These are phyloP conservation scores for Calliopsis andreniformis DNA, from an alignment of 1,140 invertebrate genomes.

Conservation along the genomic window DNA sequence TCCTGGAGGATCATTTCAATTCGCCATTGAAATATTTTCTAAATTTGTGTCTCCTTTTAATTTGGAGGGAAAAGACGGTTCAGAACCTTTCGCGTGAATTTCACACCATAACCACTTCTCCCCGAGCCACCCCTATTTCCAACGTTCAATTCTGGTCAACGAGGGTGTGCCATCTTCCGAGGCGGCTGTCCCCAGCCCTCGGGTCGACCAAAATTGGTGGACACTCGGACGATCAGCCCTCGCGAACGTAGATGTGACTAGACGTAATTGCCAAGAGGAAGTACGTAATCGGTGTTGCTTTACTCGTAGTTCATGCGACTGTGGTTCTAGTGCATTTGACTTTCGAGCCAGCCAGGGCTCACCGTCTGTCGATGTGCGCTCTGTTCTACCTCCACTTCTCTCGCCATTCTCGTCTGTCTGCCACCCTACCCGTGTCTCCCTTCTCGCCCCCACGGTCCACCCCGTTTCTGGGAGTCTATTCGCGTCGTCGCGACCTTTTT, in stretches of 20 bases:
- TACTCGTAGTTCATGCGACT: conserved; percentile 70
- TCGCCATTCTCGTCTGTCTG: not conserved
- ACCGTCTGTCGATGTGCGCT: conserved; percentile 53
- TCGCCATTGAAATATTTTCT: too few relatives aligned
- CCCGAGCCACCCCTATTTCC: not conserved
- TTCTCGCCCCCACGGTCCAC: not conserved
- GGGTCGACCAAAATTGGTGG: conserved; percentile 9
- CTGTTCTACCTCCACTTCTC: conserved; percentile 10
- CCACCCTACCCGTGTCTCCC: not conserved
- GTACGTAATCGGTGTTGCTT: conserved; percentile 71
- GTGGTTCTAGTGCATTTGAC: conserved; percentile 67
- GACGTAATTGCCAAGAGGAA: conserved; percentile 59
- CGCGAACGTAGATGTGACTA: conserved; percentile 53
- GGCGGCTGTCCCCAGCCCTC: not conserved
- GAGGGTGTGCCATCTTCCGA: not conserved
- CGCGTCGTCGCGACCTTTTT: not conserved
- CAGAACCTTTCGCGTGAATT: conserved; percentile 9
- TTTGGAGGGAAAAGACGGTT: too few relatives aligned
- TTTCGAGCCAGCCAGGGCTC: conserved; percentile 47
- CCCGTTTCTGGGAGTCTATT: not conserved
- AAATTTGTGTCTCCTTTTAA: too few relatives aligned
- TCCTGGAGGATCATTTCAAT: too few relatives aligned
- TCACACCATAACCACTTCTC: not conserved
- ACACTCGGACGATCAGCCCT: conserved; percentile 26
- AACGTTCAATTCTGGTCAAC: not conserved